Evolutionary conservation across 2,113 vertebrate species (phyloP).

Genomic region (Trematomus loennbergii): DNA sequence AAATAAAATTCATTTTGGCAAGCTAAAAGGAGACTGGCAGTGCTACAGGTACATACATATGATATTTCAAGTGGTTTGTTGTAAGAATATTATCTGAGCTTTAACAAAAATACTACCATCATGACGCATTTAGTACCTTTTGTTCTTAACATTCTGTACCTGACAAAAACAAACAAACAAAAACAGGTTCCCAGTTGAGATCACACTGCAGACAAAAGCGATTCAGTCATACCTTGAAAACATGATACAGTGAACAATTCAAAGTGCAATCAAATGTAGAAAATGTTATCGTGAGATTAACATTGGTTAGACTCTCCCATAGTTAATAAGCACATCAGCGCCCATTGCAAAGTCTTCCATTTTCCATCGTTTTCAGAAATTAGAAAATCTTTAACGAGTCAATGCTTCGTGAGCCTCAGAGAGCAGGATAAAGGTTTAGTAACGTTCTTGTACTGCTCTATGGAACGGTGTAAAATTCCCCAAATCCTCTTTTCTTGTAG

Average conservation of each 20-base stretch:
- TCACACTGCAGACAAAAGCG: conserved; percentile 73
- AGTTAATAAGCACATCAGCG: conserved; percentile 69
- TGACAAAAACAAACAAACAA: conserved; percentile 21
- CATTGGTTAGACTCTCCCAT: conserved; percentile 71
- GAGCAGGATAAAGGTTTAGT: conserved; percentile 55
- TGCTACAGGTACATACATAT: conserved; percentile 87
- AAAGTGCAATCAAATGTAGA: conserved; percentile 89
- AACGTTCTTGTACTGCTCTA: conserved; percentile 50
- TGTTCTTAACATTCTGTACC: conserved; percentile 58
- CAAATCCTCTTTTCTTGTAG: conserved; percentile 52
- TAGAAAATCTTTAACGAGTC: conserved; percentile 49
- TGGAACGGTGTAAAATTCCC: conserved; percentile 44
- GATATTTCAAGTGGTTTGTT: conserved; percentile 83
- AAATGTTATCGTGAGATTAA: conserved; percentile 83
- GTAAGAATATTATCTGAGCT: conserved; percentile 82
- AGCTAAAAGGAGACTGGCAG: conserved; percentile 92
- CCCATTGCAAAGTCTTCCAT: conserved; percentile 38
- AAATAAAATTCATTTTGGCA: conserved; percentile 95
- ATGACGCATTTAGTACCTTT: conserved; percentile 67
- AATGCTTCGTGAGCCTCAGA: conserved; percentile 42
- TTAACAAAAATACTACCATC: conserved; percentile 81
- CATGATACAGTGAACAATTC: conserved; percentile 85
- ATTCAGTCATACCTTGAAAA: conserved; percentile 68
- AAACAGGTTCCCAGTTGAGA: conserved; percentile 55
- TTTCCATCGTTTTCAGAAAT: conserved; percentile 50